phyloP scores from a whole-genome alignment of 2,797 vertebrate species.

The Pteropus rufus region DNA sequence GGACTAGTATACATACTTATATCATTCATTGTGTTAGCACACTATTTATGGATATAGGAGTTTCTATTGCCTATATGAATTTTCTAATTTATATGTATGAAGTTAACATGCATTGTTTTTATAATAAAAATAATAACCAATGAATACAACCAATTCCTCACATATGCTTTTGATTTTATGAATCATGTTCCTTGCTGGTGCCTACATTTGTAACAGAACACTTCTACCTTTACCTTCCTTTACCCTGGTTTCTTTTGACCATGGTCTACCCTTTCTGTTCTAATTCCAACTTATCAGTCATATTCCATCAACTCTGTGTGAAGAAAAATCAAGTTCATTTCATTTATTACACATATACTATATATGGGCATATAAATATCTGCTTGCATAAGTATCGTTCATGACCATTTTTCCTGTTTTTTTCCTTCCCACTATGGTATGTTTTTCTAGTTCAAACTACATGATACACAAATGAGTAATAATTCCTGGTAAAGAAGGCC shows the following conservation, averaged over 20 bases:
- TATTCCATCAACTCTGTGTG: background rate
- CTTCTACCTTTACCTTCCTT: background rate
- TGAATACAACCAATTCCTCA: background rate
- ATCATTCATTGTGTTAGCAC: background rate
- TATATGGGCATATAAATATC: background rate
- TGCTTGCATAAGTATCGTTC: background rate
- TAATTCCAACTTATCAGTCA: background rate
- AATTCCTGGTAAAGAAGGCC: slow-evolving; percentile 55
- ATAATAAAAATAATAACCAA: slow-evolving; percentile 21
- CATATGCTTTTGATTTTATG: background rate
- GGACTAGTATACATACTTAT: background rate
- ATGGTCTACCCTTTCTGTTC: background rate
- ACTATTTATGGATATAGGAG: background rate
- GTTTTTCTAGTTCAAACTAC: slow-evolving; percentile 27
- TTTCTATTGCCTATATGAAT: background rate
- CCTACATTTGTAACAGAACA: background rate
- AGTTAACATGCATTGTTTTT: background rate
- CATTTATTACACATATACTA: background rate
- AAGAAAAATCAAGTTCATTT: slow-evolving; percentile 15
- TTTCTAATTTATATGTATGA: slow-evolving; percentile 1
- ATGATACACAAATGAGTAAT: slow-evolving; percentile 58
- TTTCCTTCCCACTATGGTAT: background rate
- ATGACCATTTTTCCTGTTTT: background rate
- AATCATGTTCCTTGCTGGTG: background rate
- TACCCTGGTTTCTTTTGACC: background rate